phyloP scores from a whole-genome alignment of 2,113 vertebrate genomes.

The Albula goreensis region DNA sequence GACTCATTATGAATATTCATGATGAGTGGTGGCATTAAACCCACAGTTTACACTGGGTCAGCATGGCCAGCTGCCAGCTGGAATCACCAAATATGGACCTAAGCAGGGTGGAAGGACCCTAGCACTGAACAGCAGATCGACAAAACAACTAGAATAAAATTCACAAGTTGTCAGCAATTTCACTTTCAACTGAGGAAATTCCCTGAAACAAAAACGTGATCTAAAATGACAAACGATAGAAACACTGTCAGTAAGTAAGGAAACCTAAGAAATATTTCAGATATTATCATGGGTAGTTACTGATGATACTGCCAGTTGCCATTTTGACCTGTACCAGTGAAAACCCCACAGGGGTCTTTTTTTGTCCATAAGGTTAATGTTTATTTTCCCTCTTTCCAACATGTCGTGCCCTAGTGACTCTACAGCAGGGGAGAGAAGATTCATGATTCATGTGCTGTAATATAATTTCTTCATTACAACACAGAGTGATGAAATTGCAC shows the following conservation, averaged over 20 bases:
- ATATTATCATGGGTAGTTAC: background rate
- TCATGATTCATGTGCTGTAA: background rate
- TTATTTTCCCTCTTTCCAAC: too few relatives aligned
- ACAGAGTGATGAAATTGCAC: background rate
- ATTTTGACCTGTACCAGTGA: background rate
- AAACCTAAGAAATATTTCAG: background rate
- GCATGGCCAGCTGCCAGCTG: background rate
- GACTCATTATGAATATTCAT: background rate
- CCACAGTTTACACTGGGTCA: background rate
- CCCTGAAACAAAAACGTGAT: too few relatives aligned
- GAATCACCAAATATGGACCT: background rate
- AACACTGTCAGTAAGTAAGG: background rate
- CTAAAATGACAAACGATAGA: background rate
- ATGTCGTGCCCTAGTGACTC: background rate
- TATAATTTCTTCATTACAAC: background rate
- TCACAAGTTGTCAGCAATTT: background rate
- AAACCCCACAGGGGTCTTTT: background rate
- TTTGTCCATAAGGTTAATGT: too few relatives aligned
- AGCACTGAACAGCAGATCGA: background rate
- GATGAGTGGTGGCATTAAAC: background rate
- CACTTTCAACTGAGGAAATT: too few relatives aligned
- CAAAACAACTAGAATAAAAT: background rate
- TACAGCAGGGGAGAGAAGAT: background rate
- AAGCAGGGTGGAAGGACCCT: background rate
- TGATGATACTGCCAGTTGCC: background rate